A percentile compares a stretch with the other conserved stretches of the same genome.
Conservation (phyloP, 2,113 vertebrate genomes). For the Motacilla tschutschensis region DNA sequence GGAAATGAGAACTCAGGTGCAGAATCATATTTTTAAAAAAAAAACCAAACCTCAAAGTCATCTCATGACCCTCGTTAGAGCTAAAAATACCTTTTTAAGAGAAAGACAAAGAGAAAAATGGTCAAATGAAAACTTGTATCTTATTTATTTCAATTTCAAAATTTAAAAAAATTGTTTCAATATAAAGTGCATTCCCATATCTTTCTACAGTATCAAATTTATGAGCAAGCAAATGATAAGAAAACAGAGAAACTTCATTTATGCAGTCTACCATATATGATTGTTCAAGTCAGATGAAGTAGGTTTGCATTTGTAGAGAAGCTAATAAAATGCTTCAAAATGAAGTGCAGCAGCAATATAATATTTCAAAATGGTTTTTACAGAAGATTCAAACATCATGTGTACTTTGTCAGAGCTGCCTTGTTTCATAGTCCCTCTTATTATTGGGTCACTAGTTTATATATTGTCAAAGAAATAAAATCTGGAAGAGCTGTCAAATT, state of each 20-base stretch:
- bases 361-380: not conserved
- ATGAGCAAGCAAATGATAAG: not conserved
- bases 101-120: not conserved
- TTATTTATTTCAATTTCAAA: not conserved
- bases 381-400: not conserved
- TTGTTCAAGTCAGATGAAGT: not conserved
- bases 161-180: not conserved
- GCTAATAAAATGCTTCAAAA: not conserved
- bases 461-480: slow-evolving; percentile 22
- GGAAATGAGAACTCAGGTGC: not conserved
- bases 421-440: not conserved
- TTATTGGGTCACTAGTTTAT: not conserved
- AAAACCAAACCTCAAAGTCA: not conserved
- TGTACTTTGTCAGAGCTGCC: not conserved
- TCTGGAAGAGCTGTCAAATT: not conserved
- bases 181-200: not conserved
- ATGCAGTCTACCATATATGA: not conserved
- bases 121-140: not conserved
- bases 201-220: not conserved
- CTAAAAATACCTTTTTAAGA: not conserved
- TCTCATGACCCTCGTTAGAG: not conserved
- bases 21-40: not conserved
- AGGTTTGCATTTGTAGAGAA: not conserved
- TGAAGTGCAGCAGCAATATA: not conserved
- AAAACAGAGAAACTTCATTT: not conserved